A percentile compares a stretch with the other conserved stretches of the same genome.
Evolutionary conservation across 2,888 invertebrate genomes (phyloP).

Genomic region (Drosophila leonis): DNA sequence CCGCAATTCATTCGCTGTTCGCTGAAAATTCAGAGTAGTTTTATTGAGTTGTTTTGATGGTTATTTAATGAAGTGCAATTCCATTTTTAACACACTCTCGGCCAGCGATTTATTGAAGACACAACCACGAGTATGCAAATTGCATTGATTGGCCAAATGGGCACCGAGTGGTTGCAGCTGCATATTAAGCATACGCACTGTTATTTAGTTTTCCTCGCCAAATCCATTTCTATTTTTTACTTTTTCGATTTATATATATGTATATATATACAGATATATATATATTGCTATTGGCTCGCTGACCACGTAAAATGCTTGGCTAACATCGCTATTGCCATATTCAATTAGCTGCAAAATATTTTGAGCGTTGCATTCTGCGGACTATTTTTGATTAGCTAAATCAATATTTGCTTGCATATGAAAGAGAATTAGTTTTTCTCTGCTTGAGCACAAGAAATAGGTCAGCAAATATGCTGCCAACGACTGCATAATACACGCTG

Average conservation of each 20-base stretch:
- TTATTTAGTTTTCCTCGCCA: conserved; percentile 2
- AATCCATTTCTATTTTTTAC: too few species aligned
- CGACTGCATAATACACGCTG: not conserved
- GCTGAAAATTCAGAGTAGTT: conserved; percentile 70
- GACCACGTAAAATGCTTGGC: not conserved
- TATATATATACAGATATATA: not conserved
- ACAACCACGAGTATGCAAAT: conserved; percentile 41
- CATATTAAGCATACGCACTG: conserved; percentile 62
- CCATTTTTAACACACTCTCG: conserved; percentile 55
- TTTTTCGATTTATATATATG: too few species aligned
- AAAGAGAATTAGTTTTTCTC: not conserved
- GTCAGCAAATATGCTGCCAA: not conserved
- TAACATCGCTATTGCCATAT: not conserved
- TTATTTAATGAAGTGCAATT: conserved; percentile 79
- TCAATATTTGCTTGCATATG: not conserved
- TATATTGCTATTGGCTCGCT: not conserved
- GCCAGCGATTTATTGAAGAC: conserved; percentile 59
- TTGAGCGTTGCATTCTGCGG: not conserved
- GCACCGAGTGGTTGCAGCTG: conserved; percentile 51
- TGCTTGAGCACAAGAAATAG: not conserved
- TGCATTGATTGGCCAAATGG: conserved; percentile 41
- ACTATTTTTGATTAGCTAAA: not conserved
- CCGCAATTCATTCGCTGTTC: conserved; percentile 55
- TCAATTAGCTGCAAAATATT: conserved; percentile 6
- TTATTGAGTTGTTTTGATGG: conserved; percentile 81